Evolutionary conservation across 2,113 vertebrate genomes (phyloP), one percentile per base, ranked within the genome.

Genomic region (Calidris pugnax): DNA sequence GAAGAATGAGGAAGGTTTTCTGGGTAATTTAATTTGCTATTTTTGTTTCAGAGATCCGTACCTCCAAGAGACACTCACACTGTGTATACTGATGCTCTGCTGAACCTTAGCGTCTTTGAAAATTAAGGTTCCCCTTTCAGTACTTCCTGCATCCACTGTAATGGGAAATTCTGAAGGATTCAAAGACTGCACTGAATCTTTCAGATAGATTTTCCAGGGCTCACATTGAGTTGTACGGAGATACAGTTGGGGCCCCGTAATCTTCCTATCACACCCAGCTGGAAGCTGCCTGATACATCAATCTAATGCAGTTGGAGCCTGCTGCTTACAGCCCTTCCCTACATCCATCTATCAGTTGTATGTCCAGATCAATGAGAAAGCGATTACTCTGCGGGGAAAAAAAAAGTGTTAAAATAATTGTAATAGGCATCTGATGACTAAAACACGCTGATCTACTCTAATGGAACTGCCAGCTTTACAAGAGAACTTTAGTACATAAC

Each of bases 181-280:
- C 77, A 67, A 0, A 12, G 33, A 68, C 53, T 76, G 50, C 8
- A 45, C 47, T 75, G 84, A 72, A 55, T 75, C 80, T 89, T 87
- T 87, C 7, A 6, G 45, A 53, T 2, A 7, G 63, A 53, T 91
- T 94, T 93, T 88, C 73, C 67, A 62, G n/a, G 82, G 53, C 48
- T 82, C n/a, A 21, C 57, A 82, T 32, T 33, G 81, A 90, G 71
- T 50, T 63, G 45, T 24, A 79, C 3, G 12, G 81, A 87, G 71
- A 37, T 96, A 80, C 89, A 94, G 77, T 76, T 91, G 91, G 91
- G 93, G 89, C 62, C 62, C 91, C 93, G 91, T 93, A 94, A 97
- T 96, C 91, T 95, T 96, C 91, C 89, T 83, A 85, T 95, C 93
- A 91, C 94, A 93, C 91, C 53, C 96, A 95, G 95, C 87, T 97